These are phyloP conservation scores for Melanophora roralis DNA, from an alignment of 2,888 invertebrate species.

Conservation along the genomic window DNA sequence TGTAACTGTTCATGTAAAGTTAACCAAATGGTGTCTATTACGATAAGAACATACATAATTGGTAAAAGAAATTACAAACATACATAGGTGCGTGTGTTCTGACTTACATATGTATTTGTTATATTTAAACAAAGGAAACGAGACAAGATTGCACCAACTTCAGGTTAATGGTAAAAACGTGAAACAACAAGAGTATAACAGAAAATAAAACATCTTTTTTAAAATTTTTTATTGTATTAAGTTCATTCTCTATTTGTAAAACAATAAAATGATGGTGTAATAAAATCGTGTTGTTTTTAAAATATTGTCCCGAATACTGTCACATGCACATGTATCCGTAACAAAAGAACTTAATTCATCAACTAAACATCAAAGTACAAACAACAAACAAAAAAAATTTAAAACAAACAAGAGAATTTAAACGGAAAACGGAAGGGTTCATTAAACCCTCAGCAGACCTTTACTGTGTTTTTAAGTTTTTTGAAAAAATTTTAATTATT, in stretches of 20 bases:
- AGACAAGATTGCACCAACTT: constrained; percentile 1
- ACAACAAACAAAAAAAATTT: not conserved
- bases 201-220: constrained; percentile 2
- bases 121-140: not conserved
- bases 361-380: constrained; percentile 6
- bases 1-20: constrained; percentile 28
- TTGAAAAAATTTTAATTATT: constrained; percentile 14
- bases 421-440: constrained; percentile 66
- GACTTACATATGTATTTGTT: too few relatives aligned
- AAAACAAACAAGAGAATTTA: constrained; percentile 30
- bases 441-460: constrained; percentile 70
- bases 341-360: constrained; percentile 29
- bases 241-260: constrained; percentile 16
- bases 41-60: constrained; percentile 4
- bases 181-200: not conserved
- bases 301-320: constrained; percentile 2
- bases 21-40: constrained; percentile 46
- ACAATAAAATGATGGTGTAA: constrained; percentile 54
- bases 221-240: constrained; percentile 44
- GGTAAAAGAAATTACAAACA: not conserved
- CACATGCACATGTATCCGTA: not conserved
- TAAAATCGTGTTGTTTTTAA: constrained; percentile 41
- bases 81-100: too few relatives aligned
- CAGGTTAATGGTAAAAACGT: constrained; percentile 11
- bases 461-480: constrained; percentile 43